phyloP scores from a whole-genome alignment of 2,797 vertebrate genomes.

The Acipenser oxyrinchus region DNA sequence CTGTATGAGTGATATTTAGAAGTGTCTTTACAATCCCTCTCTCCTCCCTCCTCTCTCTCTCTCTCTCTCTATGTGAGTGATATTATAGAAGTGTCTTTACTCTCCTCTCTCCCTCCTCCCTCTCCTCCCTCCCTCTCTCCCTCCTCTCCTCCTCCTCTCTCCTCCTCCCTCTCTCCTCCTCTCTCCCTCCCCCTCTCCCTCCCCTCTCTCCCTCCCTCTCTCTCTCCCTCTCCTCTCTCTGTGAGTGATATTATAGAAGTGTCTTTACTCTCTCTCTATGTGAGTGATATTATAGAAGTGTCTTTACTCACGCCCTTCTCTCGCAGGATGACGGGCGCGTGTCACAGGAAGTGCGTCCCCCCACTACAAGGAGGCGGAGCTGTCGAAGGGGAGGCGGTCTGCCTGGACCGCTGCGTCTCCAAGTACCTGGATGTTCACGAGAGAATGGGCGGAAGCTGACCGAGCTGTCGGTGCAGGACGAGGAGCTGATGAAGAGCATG shows the following conservation, averaged over 20 bases:
- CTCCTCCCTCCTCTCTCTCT: background rate
- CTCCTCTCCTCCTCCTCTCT: background rate
- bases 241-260: constrained; percentile 35
- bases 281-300: constrained; percentile 36
- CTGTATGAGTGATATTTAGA: constrained; percentile 1
- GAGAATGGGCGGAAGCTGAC: constrained; percentile 87
- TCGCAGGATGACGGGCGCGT: constrained; percentile 68
- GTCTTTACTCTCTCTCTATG: constrained; percentile 45
- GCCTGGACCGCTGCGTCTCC: constrained; percentile 90
- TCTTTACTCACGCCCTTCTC: constrained; percentile 77
- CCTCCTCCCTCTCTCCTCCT: background rate
- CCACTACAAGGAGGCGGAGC: constrained; percentile 88
- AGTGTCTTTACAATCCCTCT: background rate
- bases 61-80: background rate
- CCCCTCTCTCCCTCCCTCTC: background rate
- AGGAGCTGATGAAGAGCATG: constrained; percentile 80
- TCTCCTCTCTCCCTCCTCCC: background rate
- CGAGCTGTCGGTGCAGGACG: constrained; percentile 86
- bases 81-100: background rate
- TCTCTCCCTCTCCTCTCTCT: constrained; percentile 30
- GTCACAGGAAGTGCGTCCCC: constrained; percentile 94
- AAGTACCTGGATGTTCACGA: constrained; percentile 96
- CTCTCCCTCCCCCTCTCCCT: background rate
- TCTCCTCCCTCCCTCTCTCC: no score
- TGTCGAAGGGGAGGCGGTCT: constrained; percentile 88